Conservation (phyloP, 23 tunicate species). For the Trididemnum miniatum region DNA sequence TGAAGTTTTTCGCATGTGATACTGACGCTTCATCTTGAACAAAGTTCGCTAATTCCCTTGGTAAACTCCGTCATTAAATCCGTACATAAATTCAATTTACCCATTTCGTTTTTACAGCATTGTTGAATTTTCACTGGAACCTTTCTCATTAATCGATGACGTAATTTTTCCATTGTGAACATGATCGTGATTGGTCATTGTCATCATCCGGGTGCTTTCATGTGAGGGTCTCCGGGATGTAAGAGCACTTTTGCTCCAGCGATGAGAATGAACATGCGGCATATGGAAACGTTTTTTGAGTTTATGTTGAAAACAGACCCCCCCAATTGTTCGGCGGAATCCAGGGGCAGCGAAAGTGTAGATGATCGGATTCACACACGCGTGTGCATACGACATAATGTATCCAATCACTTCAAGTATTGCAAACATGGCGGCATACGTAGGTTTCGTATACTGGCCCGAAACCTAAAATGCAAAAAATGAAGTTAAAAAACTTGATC, state of each 20-base stretch:
- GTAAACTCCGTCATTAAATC: no score
- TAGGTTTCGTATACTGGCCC: background rate
- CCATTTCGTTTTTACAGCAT: no score
- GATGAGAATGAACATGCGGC: background rate
- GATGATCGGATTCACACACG: constrained; percentile 77
- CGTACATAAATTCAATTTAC: no score
- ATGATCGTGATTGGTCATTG: constrained; percentile 12
- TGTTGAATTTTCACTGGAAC: no score
- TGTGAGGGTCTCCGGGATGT: constrained; percentile 7
- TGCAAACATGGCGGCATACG: constrained; percentile 15
- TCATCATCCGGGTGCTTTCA: constrained; percentile 1
- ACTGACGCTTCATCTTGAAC: no score
- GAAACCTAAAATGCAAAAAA: background rate
- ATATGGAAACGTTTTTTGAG: background rate
- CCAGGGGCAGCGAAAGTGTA: constrained; percentile 89
- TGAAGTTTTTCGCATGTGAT: no score
- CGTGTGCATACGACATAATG: constrained; percentile 75
- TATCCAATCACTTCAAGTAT: constrained; percentile 42
- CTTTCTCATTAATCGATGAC: background rate
- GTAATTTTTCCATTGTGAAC: background rate
- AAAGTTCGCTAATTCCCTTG: no score
- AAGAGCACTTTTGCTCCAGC: background rate
- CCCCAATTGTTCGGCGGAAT: constrained; percentile 35
- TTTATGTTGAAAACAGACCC: background rate
- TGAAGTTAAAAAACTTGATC: background rate